These are phyloP conservation scores for Sinelater perroti DNA, from an alignment of 2,888 invertebrate genomes.

Conservation along the genomic window DNA sequence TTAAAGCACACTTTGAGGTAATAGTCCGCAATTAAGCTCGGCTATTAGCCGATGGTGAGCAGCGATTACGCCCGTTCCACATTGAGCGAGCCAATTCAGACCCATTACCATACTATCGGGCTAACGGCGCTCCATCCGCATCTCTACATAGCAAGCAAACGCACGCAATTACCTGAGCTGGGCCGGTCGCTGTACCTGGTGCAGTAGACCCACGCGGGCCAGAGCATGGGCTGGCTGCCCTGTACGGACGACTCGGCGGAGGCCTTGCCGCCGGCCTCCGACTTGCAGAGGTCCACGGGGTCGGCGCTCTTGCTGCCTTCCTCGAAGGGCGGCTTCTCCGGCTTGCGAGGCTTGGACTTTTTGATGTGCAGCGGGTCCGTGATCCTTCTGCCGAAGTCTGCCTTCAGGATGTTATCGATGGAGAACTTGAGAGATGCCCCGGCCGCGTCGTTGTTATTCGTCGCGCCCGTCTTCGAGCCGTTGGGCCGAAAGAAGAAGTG, in stretches of 20 bases:
- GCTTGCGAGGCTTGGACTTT: constrained; percentile 58
- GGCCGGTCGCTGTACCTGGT: constrained; percentile 93
- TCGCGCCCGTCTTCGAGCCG: constrained; percentile 31
- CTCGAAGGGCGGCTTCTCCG: constrained; percentile 49
- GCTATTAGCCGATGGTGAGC: too few relatives aligned
- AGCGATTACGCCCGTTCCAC: too few relatives aligned
- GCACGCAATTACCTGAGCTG: constrained; percentile 81
- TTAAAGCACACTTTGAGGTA: too few relatives aligned
- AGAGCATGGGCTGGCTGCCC: constrained; percentile 61
- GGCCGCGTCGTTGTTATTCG: constrained; percentile 51
- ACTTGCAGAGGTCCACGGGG: constrained; percentile 59
- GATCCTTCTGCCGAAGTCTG: constrained; percentile 81
- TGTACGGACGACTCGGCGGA: constrained; percentile 55
- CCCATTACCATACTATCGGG: too few relatives aligned
- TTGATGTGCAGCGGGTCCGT: constrained; percentile 74
- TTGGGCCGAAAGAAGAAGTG: constrained; percentile 52
- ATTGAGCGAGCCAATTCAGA: too few relatives aligned
- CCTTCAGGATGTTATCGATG: constrained; percentile 86
- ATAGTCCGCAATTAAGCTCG: too few relatives aligned
- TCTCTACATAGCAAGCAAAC: neutral
- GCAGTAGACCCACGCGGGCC: constrained; percentile 99
- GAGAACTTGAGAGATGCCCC: constrained; percentile 76
- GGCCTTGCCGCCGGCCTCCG: constrained; percentile 50
- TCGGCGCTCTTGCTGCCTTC: constrained; percentile 47
- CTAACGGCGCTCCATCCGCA: too few relatives aligned